phyloP scores from a whole-genome alignment of 2,113 vertebrate genomes.

The Spea multiplicata region DNA sequence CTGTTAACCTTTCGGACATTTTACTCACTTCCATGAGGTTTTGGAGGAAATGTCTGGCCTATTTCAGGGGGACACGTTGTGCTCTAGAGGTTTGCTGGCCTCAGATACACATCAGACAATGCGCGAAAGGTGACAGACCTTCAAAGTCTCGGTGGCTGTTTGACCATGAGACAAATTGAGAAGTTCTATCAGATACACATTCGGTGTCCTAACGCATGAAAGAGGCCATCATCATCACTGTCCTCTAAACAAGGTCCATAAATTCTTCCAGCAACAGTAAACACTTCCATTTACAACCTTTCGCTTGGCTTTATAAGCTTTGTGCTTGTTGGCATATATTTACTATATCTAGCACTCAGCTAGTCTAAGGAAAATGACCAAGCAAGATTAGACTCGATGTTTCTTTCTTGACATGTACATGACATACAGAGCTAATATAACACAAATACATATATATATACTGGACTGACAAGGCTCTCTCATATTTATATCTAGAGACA shows the following conservation, averaged over 20 bases:
- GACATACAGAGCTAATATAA: too few relatives aligned
- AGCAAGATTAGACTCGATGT: too few relatives aligned
- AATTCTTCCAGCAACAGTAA: background rate
- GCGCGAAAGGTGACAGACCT: background rate
- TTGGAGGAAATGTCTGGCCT: background rate
- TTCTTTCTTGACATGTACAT: too few relatives aligned
- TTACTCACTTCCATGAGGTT: background rate
- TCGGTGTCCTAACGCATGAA: background rate
- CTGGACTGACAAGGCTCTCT: too few relatives aligned
- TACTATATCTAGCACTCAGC: too few relatives aligned
- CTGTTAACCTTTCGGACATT: too few relatives aligned
- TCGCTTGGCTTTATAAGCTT: too few relatives aligned
- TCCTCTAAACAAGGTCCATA: background rate
- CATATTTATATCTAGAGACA: too few relatives aligned
- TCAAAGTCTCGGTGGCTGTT: conserved; percentile 10
- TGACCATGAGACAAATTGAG: conserved; percentile 14
- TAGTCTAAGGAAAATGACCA: too few relatives aligned
- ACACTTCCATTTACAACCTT: background rate
- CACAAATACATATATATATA: too few relatives aligned
- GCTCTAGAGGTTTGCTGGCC: conserved; percentile 39
- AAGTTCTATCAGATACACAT: background rate
- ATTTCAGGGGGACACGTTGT: conserved; percentile 2
- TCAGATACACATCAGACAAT: conserved; percentile 30
- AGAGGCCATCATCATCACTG: background rate
- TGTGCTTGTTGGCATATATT: too few relatives aligned